Conservation (phyloP, 2,113 vertebrate species). For the Bubo blakistoni region DNA sequence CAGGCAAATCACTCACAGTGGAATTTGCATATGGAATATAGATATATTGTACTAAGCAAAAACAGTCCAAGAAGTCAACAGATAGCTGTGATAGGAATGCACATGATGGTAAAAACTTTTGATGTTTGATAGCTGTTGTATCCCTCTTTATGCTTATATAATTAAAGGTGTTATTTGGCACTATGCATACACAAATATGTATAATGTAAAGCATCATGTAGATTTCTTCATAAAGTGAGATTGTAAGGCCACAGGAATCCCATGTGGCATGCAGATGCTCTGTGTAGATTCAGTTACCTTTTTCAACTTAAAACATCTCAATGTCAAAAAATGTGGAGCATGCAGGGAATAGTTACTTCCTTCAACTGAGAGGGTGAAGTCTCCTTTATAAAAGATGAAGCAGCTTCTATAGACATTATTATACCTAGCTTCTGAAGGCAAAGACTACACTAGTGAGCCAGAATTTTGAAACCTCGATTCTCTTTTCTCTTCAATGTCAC, state of each 20-base stretch:
- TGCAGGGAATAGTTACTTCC: neutral
- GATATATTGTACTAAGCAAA: slow-evolving; percentile 48
- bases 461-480: neutral
- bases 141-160: neutral
- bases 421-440: neutral
- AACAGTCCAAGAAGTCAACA: slow-evolving; percentile 55
- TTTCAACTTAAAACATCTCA: neutral
- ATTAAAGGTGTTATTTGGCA: neutral
- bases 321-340: neutral
- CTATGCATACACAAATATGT: neutral
- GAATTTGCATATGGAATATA: slow-evolving; percentile 79
- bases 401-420: neutral
- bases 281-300: neutral
- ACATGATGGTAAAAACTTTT: slow-evolving; percentile 1
- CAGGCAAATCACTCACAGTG: slow-evolving; percentile 75
- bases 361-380: neutral
- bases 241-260: neutral
- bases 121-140: neutral
- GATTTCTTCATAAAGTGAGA: neutral
- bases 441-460: neutral
- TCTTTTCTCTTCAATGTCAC: neutral
- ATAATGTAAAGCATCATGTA: neutral
- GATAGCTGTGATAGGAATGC: slow-evolving; percentile 17
- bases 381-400: neutral
- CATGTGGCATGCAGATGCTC: neutral